These are phyloP conservation scores for Cantharis lateralis DNA, from an alignment of 2,888 invertebrate genomes.

Conservation along the genomic window DNA sequence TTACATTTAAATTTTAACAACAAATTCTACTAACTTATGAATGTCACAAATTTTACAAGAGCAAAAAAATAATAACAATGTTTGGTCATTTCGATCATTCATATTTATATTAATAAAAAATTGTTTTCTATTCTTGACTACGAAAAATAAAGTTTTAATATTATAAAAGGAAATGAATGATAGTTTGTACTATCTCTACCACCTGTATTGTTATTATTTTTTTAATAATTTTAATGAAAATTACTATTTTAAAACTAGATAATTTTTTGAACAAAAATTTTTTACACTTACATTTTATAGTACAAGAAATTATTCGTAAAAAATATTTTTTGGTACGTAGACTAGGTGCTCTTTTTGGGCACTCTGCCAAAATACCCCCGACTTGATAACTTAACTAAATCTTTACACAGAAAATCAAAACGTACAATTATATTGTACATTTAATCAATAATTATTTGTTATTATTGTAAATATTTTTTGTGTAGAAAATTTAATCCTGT, in stretches of 20 bases:
- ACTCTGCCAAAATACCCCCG: conserved; percentile 44
- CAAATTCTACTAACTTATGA: conserved; percentile 45
- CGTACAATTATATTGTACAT: conserved; percentile 35
- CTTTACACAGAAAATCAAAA: conserved; percentile 41
- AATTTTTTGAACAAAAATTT: conserved; percentile 29
- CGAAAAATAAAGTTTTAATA: conserved; percentile 15
- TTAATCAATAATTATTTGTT: conserved; percentile 36
- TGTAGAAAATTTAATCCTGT: conserved; percentile 48
- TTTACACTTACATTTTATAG: conserved; percentile 40
- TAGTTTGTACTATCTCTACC: conserved; percentile 25
- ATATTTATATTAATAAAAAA: conserved; percentile 1
- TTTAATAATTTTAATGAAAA: conserved; percentile 35
- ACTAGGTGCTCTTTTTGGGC: conserved; percentile 47
- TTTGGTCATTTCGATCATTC: conserved; percentile 30
- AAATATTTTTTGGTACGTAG: conserved; percentile 47
- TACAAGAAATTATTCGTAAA: conserved; percentile 47
- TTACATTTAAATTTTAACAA: conserved; percentile 49
- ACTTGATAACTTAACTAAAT: conserved; percentile 30
- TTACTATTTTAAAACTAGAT: conserved; percentile 22
- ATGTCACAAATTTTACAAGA: conserved; percentile 42
- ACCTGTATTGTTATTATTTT: conserved; percentile 34
- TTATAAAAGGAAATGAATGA: conserved; percentile 20
- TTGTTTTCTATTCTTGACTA: neutral
- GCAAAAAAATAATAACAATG: conserved; percentile 45
- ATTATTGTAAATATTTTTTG: conserved; percentile 45